phyloP scores from a whole-genome alignment of 2,797 vertebrate species.

The Notolepis coatsorum region DNA sequence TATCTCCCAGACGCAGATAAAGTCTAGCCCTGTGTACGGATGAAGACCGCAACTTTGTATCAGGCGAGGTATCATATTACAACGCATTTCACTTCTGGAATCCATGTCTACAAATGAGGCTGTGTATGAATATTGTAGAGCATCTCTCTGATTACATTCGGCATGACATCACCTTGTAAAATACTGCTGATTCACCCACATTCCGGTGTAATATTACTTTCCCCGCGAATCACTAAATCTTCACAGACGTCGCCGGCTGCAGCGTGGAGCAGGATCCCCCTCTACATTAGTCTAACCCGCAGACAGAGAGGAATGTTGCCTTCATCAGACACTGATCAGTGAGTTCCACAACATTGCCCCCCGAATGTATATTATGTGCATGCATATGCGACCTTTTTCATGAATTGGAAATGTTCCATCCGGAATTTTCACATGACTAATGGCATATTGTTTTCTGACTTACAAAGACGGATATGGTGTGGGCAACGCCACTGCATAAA shows the following conservation, averaged over 20 bases:
- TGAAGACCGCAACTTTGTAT: background rate
- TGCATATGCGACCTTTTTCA: conserved; percentile 55
- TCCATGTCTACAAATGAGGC: conserved; percentile 42
- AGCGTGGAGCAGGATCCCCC: conserved; percentile 61
- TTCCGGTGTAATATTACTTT: conserved; percentile 76
- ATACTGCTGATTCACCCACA: conserved; percentile 81
- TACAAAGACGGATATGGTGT: conserved; percentile 65
- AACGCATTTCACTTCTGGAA: conserved; percentile 31
- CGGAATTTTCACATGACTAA: conserved; percentile 69
- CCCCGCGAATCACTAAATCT: conserved; percentile 73
- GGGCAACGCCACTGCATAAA: conserved; percentile 59
- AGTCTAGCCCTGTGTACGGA: background rate
- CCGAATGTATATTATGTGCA: conserved; percentile 43
- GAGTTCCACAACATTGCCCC: conserved; percentile 63
- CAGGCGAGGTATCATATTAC: conserved; percentile 13
- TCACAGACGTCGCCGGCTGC: conserved; percentile 58
- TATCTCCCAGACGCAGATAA: conserved; percentile 22
- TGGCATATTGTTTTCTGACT: conserved; percentile 70
- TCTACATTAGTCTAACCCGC: conserved; percentile 67
- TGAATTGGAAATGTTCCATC: conserved; percentile 71
- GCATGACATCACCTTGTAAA: conserved; percentile 78
- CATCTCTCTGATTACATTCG: conserved; percentile 42
- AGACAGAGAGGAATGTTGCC: conserved; percentile 70
- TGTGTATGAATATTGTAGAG: conserved; percentile 26
- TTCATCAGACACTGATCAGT: conserved; percentile 71